Conservation (phyloP, 2,797 vertebrate species). For the Astyanax mexicanus region DNA sequence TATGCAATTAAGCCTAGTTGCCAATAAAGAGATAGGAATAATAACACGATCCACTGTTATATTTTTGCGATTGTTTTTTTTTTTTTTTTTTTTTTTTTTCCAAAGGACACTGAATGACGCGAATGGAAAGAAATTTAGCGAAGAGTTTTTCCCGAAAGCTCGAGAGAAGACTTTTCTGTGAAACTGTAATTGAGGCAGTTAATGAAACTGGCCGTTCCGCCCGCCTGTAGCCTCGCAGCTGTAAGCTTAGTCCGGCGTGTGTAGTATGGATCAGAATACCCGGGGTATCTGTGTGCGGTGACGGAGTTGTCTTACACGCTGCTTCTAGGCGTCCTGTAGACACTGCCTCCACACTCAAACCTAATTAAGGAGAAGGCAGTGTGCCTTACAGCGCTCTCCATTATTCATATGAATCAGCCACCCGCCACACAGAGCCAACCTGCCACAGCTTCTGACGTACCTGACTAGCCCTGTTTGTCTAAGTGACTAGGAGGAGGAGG, state of each 20-base stretch:
- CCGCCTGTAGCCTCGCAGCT: slow-evolving; percentile 38
- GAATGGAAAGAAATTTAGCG: slow-evolving; percentile 1
- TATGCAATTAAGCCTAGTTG: slow-evolving; percentile 23
- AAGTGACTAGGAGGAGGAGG: slow-evolving; percentile 53
- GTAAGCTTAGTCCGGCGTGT: slow-evolving; percentile 20
- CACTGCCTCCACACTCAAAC: slow-evolving; percentile 52
- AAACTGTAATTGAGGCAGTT: slow-evolving; percentile 47
- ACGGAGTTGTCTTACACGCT: slow-evolving; percentile 55
- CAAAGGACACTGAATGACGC: neutral
- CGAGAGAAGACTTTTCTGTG: too few relatives aligned
- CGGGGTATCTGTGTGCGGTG: slow-evolving; percentile 52
- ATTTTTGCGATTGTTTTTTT: too few relatives aligned
- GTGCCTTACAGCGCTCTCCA: slow-evolving; percentile 57
- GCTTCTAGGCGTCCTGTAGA: slow-evolving; percentile 55
- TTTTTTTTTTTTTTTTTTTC: neutral
- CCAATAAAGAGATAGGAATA: slow-evolving; percentile 1
- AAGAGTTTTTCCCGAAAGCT: too few relatives aligned
- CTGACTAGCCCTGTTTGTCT: slow-evolving; percentile 55
- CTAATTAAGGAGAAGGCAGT: slow-evolving; percentile 63
- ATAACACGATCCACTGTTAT: too few relatives aligned
- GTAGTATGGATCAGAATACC: slow-evolving; percentile 47
- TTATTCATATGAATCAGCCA: slow-evolving; percentile 58
- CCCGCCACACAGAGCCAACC: slow-evolving; percentile 21
- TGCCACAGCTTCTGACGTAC: slow-evolving; percentile 48
- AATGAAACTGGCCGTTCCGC: slow-evolving; percentile 17